phyloP scores from a whole-genome alignment of 2,797 vertebrate species.

The Coregonus sp. region DNA sequence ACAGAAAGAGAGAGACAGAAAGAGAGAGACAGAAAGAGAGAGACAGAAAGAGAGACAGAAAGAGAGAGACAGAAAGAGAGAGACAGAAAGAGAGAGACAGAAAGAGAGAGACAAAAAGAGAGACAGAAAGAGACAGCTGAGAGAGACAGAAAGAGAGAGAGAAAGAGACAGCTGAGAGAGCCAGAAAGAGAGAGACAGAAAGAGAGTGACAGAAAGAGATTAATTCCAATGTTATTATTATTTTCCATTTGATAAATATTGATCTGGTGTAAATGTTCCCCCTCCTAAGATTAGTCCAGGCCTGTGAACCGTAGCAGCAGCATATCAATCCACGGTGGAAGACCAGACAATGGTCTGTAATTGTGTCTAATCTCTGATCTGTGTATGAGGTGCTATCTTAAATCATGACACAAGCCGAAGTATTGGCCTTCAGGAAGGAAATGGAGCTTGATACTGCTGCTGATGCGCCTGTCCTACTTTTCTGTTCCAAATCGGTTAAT shows the following conservation, averaged over 20 bases:
- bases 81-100: too few relatives aligned
- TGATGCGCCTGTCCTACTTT: neutral
- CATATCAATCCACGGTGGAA: conserved; percentile 64
- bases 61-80: too few relatives aligned
- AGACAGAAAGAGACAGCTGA: too few relatives aligned
- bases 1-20: too few relatives aligned
- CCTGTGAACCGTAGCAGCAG: conserved; percentile 52
- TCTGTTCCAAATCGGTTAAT: conserved; percentile 38
- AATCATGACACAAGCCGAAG: conserved; percentile 47
- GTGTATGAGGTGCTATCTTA: conserved; percentile 46
- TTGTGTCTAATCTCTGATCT: conserved; percentile 52
- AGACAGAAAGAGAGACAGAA: too few relatives aligned
- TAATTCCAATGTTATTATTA: conserved; percentile 14
- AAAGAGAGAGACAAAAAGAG: too few relatives aligned
- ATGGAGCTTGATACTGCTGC: conserved; percentile 17
- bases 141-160: too few relatives aligned
- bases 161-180: too few relatives aligned
- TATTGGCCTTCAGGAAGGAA: conserved; percentile 49
- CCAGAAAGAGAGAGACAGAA: conserved; percentile 47
- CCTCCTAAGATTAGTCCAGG: conserved; percentile 50
- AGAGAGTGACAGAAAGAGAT: conserved; percentile 40
- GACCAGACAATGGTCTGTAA: conserved; percentile 64
- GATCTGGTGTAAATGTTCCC: conserved; percentile 55
- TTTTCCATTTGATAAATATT: conserved; percentile 63
- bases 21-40: too few relatives aligned